phyloP scores from a whole-genome alignment of 2,113 vertebrate genomes.

The Gila orcuttii region DNA sequence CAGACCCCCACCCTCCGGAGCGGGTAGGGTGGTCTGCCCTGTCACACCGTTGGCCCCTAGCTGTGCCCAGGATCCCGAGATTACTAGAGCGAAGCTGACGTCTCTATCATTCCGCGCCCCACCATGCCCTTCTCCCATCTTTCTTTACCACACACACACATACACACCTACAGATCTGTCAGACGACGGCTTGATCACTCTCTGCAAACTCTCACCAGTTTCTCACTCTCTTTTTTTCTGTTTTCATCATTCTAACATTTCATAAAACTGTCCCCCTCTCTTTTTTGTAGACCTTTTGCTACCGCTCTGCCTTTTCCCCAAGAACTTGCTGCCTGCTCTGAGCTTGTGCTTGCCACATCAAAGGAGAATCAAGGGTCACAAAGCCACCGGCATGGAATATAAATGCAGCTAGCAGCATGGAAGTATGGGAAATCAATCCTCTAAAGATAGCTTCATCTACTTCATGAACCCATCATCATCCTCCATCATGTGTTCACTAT shows the following conservation, averaged over 20 bases:
- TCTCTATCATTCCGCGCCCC: constrained; percentile 90
- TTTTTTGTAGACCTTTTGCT: constrained; percentile 80
- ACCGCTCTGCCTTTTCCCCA: constrained; percentile 74
- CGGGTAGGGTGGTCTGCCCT: constrained; percentile 90
- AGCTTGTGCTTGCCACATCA: constrained; percentile 93
- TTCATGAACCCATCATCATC: constrained; percentile 74
- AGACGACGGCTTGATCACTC: constrained; percentile 94
- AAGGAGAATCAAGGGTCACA: constrained; percentile 96
- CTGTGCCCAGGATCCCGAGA: constrained; percentile 87
- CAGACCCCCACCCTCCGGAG: constrained; percentile 81
- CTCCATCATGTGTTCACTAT: constrained; percentile 65
- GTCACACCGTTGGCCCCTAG: constrained; percentile 85
- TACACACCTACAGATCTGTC: constrained; percentile 83
- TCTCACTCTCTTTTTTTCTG: constrained; percentile 41
- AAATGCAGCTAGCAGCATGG: constrained; percentile 88
- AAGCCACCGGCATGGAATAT: constrained; percentile 89
- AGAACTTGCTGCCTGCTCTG: constrained; percentile 53
- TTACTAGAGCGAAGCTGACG: constrained; percentile 89
- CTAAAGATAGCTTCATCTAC: constrained; percentile 81
- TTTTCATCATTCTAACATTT: constrained; percentile 63
- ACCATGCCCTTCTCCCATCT: constrained; percentile 76
- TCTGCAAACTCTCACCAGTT: constrained; percentile 49
- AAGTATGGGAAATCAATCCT: constrained; percentile 82
- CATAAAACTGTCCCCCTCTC: constrained; percentile 48
- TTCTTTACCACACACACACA: constrained; percentile 62